These are phyloP conservation scores for Ophioninae sp. DNA, from an alignment of 2,888 invertebrate genomes.

Conservation along the genomic window DNA sequence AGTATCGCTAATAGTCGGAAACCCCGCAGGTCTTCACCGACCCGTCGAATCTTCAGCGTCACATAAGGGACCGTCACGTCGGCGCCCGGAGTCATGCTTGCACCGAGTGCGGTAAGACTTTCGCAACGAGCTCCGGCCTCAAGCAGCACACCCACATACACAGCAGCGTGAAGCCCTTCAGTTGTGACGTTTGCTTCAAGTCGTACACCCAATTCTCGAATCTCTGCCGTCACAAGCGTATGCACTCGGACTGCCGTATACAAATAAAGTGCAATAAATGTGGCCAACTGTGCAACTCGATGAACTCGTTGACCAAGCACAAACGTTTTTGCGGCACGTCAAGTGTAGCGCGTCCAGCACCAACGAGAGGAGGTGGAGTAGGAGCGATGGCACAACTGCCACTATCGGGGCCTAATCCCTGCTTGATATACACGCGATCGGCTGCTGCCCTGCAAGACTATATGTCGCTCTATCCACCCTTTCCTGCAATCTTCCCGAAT, in stretches of 20 bases:
- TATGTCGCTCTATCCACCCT: slow-evolving; percentile 85
- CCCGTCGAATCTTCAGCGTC: slow-evolving; percentile 97
- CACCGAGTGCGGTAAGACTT: slow-evolving; percentile 99
- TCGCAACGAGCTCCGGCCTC: slow-evolving; percentile 97
- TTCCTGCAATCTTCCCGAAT: slow-evolving; percentile 83
- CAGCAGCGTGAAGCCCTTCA: slow-evolving; percentile 98
- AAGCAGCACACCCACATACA: slow-evolving; percentile 99
- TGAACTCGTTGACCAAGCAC: slow-evolving; percentile 96
- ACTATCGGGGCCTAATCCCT: slow-evolving; percentile 81
- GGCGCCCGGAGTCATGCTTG: slow-evolving; percentile 98
- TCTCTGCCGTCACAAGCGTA: slow-evolving; percentile 99
- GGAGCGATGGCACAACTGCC: slow-evolving; percentile 76
- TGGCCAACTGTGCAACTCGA: slow-evolving; percentile 94
- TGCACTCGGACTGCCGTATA: slow-evolving; percentile 98
- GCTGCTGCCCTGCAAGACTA: slow-evolving; percentile 81
- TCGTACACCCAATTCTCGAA: slow-evolving; percentile 99
- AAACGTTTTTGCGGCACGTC: slow-evolving; percentile 96
- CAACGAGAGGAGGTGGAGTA: slow-evolving; percentile 16
- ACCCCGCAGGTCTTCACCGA: slow-evolving; percentile 94
- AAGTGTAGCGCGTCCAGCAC: slow-evolving; percentile 71
- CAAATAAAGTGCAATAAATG: slow-evolving; percentile 97
- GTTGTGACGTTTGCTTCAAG: slow-evolving; percentile 98
- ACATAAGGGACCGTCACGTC: slow-evolving; percentile 97
- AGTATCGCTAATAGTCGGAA: slow-evolving; percentile 79
- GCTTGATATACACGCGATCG: slow-evolving; percentile 87